phyloP scores from a whole-genome alignment of 2,888 invertebrate species.

The Podabrus alpinus region DNA sequence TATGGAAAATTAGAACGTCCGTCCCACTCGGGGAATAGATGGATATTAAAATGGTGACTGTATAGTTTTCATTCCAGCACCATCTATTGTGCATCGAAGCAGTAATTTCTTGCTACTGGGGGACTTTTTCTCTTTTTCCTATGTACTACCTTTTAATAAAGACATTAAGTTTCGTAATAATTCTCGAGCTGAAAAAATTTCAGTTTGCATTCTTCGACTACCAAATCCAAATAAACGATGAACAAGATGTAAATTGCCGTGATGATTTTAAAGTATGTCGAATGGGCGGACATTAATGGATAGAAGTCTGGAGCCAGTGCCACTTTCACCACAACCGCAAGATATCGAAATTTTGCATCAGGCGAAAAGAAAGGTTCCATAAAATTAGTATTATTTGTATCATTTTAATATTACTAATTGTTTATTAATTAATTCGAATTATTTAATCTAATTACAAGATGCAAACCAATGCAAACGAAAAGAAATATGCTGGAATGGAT shows the following conservation, averaged over 20 bases:
- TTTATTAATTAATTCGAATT: neutral
- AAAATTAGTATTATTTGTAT: neutral
- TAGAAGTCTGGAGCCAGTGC: constrained; percentile 23
- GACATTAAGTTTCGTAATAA: neutral
- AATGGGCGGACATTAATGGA: constrained; percentile 8
- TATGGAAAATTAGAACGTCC: neutral
- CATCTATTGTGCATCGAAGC: neutral
- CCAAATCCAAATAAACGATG: neutral
- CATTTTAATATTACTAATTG: neutral
- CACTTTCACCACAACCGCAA: constrained; percentile 16
- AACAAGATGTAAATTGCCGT: constrained; percentile 15
- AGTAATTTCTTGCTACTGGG: neutral
- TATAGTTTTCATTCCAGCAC: neutral
- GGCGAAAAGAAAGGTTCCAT: neutral
- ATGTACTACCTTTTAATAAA: neutral
- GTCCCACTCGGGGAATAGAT: neutral
- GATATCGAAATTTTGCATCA: neutral
- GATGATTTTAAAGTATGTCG: constrained; percentile 11
- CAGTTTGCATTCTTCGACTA: neutral
- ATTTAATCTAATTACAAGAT: neutral
- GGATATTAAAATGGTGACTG: too few species aligned
- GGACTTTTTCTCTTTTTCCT: neutral
- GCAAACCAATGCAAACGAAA: neutral
- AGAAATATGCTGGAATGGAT: too few species aligned
- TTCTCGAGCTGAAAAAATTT: neutral